A percentile compares a stretch with the other conserved stretches of the same genome.
Evolutionary conservation across 2,113 vertebrate genomes (phyloP).

Genomic region (Carassius carassius): DNA sequence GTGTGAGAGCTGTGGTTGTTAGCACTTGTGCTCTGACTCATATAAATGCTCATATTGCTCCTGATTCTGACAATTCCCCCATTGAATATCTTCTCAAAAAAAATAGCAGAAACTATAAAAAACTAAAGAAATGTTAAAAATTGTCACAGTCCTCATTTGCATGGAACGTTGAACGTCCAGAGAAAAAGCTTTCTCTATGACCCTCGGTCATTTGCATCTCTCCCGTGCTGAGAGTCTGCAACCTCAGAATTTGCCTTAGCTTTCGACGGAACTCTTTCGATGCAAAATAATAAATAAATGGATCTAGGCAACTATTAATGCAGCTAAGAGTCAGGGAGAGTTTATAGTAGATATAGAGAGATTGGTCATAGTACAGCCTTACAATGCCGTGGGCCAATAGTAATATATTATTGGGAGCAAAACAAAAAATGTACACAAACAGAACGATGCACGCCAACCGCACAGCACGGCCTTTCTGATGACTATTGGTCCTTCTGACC

Average conservation of each 20-base stretch:
- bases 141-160: slow-evolving; percentile 34
- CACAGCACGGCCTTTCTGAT: slow-evolving; percentile 79
- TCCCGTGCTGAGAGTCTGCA: slow-evolving; percentile 47
- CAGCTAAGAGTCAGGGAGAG: slow-evolving; percentile 87
- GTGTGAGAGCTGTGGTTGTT: not conserved
- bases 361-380: slow-evolving; percentile 71
- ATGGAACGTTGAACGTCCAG: slow-evolving; percentile 64
- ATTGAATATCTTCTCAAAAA: not conserved
- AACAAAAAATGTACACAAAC: slow-evolving; percentile 84
- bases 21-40: not conserved
- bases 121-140: not conserved
- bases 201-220: slow-evolving; percentile 63
- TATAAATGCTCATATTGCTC: not conserved
- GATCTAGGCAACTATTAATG: slow-evolving; percentile 90
- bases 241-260: slow-evolving; percentile 72
- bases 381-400: slow-evolving; percentile 80
- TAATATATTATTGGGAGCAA: slow-evolving; percentile 88
- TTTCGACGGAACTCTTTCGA: slow-evolving; percentile 88
- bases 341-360: slow-evolving; percentile 87
- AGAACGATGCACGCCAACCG: slow-evolving; percentile 80
- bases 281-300: slow-evolving; percentile 95
- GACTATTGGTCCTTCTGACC: slow-evolving; percentile 62
- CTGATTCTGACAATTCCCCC: too few species aligned
- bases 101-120: not conserved
- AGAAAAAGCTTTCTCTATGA: slow-evolving; percentile 75